Evolutionary conservation across 2,797 vertebrate genomes (phyloP), one percentile per base, ranked within the genome.

Genomic region (Lacerta agilis): DNA sequence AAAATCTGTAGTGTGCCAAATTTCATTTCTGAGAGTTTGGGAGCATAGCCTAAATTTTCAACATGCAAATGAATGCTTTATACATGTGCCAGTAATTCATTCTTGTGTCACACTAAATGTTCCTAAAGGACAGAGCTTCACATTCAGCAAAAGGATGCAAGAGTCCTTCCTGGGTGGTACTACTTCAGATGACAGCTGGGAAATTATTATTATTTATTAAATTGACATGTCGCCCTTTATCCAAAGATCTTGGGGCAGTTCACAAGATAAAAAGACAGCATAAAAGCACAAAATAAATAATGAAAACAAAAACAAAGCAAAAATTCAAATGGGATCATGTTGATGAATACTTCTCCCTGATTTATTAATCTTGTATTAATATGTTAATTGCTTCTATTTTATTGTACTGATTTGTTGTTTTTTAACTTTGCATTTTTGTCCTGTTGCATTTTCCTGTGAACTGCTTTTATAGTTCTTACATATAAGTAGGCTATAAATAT

Each of bases 401-500:
- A 36, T 38, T 58, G 69, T 38, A 10, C 38, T 72, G 29, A 29
- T 83, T n/a, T 0, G 2, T 75, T 15, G 81, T 80, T 84, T 84
- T 55, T 45, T 27, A 1, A 36, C 38, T 79, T 72, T 73, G 45
- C 33, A 33, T 79, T 69, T 49, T 20, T 38, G 6, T 71, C 49
- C 38, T 17, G 7, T 25, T 33, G 20, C 81, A 13, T 81, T 83
- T 73, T 43, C 33, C 67, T 80, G 8, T 71, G 33, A 71, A 41
- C 15, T 71, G 27, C 43, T 61, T 85, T 75, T 36, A 61, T 20
- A 38, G 6, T 17, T 75, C 18, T 43, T 11, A 9, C 18, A 64
- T 58, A 41, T 61, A 58, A 84, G 38, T 55, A 41, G 36, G 17
- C 61, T 85, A 76, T 85, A 85, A 75, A 18, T 85, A 76, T 76